Base-by-base conservation (phyloP, 2,888 invertebrate species). In the Tipula helvola region DNA sequence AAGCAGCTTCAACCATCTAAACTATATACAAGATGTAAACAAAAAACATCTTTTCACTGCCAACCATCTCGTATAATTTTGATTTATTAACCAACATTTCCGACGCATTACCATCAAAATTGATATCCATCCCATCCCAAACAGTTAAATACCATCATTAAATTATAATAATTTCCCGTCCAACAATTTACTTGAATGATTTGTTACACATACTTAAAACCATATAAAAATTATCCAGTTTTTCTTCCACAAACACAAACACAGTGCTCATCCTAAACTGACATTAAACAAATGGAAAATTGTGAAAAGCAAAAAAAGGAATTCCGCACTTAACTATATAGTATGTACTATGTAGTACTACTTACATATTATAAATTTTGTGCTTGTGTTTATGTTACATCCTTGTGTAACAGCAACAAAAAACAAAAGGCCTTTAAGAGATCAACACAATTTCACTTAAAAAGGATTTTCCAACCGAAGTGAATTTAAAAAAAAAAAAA, bases 371-470 rank as follows among this genome's bases (percentile, higher is more conserved):
- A 28, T 28, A 57, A 3, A 71, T 28, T 57, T 13, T 52, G 52
- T 16, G 44, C 44, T 44, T 57, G 28, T 28, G 71, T 28, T 71
- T 71, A 28, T 71, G 28, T 71, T 71, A 71, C 10, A 71, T 52
- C 52, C n/a, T 52, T 52, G 13, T 52, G 13, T 52, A 52, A 52
- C 52, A 52, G n/a, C n/a, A 52, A 52, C 52, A 52, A 52, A 52
- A 4, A 28, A 18, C 28, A 3, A 71, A 71, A 71, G 71, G 71
- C 28, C 71, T 71, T 71, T 71, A 28, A 28, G 28, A 71, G 71
- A 71, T 71, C 71, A 71, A 71, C 71, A 71, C 71, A 71, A 71
- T 71, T 71, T 71, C 71, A 71, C 71, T 71, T 71, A 71, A 71
- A 71, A 71, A 71, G 71, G 71, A 71, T 71, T 71, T 52, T 28